A percentile compares a stretch with the other conserved stretches of the same genome.
Evolutionary conservation across 2,888 invertebrate genomes (phyloP).

Genomic region (Plebejus melissa): DNA sequence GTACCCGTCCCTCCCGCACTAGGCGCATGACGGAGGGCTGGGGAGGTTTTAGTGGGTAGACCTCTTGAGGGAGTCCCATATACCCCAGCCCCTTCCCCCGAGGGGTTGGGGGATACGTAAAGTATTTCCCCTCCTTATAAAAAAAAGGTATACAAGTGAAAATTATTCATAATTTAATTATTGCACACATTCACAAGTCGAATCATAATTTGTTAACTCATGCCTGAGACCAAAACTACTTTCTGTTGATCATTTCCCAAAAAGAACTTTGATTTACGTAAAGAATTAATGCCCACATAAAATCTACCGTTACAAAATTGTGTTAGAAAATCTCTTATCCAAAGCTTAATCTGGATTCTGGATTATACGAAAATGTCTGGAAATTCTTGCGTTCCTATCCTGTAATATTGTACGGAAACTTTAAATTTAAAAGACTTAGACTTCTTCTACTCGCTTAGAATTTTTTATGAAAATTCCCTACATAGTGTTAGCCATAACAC

Average conservation of each 20-base stretch:
- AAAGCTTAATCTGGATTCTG: background rate
- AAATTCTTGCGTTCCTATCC: slow-evolving; percentile 22
- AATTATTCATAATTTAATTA: background rate
- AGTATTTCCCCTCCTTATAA: no score
- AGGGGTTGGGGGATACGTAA: no score
- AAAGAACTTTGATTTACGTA: background rate
- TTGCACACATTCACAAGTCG: background rate
- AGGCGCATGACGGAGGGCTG: no score
- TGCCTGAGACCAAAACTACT: background rate
- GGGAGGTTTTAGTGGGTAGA: no score
- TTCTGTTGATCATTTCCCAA: background rate
- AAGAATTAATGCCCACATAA: background rate
- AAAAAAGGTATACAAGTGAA: background rate
- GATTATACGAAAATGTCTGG: slow-evolving; percentile 10
- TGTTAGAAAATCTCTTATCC: slow-evolving; percentile 2
- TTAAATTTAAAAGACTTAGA: slow-evolving; percentile 20
- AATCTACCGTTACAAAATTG: background rate
- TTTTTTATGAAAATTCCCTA: slow-evolving; percentile 23
- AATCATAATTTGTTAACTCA: background rate
- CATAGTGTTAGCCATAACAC: slow-evolving; percentile 1
- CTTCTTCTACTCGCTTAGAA: background rate
- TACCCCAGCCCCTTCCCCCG: no score
- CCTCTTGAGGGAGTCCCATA: no score
- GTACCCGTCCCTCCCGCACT: no score
- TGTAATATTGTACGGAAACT: slow-evolving; percentile 22